Conservation (phyloP, 2,113 vertebrate species). For the Aleadryas rufinucha region DNA sequence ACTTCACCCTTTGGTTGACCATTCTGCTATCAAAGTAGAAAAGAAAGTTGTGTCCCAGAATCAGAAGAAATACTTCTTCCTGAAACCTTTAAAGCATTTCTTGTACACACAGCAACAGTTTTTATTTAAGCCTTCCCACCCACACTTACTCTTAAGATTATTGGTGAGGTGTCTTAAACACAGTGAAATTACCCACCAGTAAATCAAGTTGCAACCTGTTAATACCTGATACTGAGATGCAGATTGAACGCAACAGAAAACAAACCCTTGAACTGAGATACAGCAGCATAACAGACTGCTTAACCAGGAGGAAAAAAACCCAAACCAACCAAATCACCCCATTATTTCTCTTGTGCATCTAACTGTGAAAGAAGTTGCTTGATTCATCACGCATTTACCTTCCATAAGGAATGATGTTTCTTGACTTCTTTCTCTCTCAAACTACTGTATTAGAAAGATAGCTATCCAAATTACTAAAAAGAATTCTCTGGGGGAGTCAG, state of each 20-base stretch:
- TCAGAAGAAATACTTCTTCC: neutral
- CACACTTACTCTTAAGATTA: neutral
- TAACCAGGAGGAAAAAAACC: neutral
- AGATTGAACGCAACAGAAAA: neutral
- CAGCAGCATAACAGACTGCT: neutral
- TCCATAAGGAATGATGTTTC: neutral
- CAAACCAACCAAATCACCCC: accelerated
- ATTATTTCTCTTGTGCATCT: neutral
- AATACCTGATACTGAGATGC: neutral
- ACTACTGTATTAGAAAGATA: neutral
- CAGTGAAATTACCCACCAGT: neutral
- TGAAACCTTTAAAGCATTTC: neutral
- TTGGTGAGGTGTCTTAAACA: neutral
- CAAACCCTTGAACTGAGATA: neutral
- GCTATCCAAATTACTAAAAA: neutral
- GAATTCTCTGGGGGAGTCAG: neutral
- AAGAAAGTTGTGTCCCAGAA: neutral
- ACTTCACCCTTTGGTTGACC: neutral
- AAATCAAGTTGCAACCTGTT: neutral
- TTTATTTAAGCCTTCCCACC: neutral
- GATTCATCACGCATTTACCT: neutral
- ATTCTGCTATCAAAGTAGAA: neutral
- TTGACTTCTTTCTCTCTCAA: neutral
- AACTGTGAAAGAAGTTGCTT: neutral
- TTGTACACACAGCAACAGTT: neutral